Evolutionary conservation across 2,888 invertebrate species (phyloP).

Genomic region (Cataglyphis albicans): DNA sequence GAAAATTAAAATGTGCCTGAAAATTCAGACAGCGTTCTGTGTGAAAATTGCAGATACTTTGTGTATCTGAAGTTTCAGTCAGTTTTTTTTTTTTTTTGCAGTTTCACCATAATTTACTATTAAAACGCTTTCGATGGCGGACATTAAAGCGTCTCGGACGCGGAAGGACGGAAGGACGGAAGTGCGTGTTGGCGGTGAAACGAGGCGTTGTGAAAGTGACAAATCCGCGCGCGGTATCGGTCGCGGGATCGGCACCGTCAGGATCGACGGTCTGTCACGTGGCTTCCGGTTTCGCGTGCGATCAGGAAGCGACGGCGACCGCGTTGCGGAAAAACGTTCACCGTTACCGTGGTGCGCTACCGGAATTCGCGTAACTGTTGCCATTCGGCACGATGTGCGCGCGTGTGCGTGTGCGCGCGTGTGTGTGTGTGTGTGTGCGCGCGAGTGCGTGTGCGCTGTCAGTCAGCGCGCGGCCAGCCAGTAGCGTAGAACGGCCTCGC

Average conservation of each 20-base stretch:
- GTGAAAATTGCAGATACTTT: no score
- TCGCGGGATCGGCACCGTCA: conserved; percentile 72
- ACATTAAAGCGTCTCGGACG: background rate
- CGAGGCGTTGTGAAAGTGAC: conserved; percentile 79
- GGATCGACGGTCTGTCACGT: conserved; percentile 73
- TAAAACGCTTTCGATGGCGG: background rate
- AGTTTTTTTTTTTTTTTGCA: background rate
- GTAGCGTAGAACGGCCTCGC: conserved; percentile 38
- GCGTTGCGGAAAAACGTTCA: conserved; percentile 65
- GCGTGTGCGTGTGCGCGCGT: no score
- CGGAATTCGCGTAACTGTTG: conserved; percentile 48
- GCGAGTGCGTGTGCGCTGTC: conserved; percentile 3
- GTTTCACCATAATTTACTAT: background rate
- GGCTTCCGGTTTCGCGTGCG: conserved; percentile 59
- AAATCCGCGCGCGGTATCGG: conserved; percentile 61
- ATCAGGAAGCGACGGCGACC: conserved; percentile 66
- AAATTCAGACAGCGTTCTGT: no score
- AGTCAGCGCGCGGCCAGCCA: conserved; percentile 30
- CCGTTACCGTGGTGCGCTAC: conserved; percentile 61
- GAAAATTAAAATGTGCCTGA: no score
- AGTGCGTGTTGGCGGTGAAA: conserved; percentile 59
- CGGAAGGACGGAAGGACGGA: conserved; percentile 67
- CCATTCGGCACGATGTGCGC: background rate
- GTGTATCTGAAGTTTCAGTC: no score
- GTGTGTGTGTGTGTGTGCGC: no score